Evolutionary conservation across 2,113 vertebrate genomes (phyloP).

Genomic region (rabbit (Oryctolagus cuniculus)): DNA sequence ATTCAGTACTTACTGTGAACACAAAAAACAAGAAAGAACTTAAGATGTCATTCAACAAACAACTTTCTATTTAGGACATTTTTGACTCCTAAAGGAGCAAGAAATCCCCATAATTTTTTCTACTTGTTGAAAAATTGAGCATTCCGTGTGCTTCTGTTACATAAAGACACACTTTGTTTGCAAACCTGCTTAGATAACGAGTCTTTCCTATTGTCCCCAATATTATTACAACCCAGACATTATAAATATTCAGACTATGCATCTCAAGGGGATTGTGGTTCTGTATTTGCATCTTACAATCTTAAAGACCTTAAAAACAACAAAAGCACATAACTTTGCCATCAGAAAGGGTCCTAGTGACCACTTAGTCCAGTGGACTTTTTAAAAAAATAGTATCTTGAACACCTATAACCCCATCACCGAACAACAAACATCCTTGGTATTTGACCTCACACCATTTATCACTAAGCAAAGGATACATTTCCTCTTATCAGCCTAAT

Average conservation of each 20-base stretch:
- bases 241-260: conserved; percentile 55
- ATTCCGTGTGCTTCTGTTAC: neutral
- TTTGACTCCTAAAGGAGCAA: conserved; percentile 43
- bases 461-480: neutral
- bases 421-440: neutral
- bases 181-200: conserved; percentile 8
- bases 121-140: conserved; percentile 28
- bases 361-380: neutral
- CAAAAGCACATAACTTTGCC: conserved; percentile 35
- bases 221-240: conserved; percentile 21
- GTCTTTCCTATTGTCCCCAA: conserved; percentile 12
- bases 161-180: conserved; percentile 48
- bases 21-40: conserved; percentile 39
- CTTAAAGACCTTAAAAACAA: conserved; percentile 36
- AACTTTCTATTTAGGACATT: conserved; percentile 28
- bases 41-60: conserved; percentile 29
- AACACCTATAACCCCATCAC: neutral
- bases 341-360: conserved; percentile 36
- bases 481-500: conserved; percentile 51
- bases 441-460: conserved; percentile 18
- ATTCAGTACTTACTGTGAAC: conserved; percentile 45
- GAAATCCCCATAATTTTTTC: conserved; percentile 24
- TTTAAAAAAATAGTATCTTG: neutral
- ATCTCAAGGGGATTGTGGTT: conserved; percentile 26
- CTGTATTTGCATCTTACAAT: neutral